phyloP scores from a whole-genome alignment of 2,888 invertebrate genomes.

The Amiota mariae region DNA sequence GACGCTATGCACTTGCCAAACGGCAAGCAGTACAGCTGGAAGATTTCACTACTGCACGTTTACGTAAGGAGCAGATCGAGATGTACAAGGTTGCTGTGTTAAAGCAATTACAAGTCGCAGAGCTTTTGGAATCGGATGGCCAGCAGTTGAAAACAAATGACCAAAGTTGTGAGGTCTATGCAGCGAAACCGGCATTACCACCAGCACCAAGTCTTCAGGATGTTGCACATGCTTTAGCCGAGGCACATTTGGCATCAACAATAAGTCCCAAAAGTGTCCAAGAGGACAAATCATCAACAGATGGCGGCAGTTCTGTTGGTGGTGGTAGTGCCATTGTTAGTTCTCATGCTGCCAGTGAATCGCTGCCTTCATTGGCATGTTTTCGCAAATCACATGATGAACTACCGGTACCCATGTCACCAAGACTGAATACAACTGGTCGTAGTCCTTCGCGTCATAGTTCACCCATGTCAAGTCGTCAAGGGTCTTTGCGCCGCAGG shows the following conservation, averaged over 20 bases:
- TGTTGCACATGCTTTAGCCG: constrained; percentile 71
- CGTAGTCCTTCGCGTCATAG: constrained; percentile 72
- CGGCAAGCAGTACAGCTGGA: constrained; percentile 92
- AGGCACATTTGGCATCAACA: constrained; percentile 63
- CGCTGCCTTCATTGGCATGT: constrained; percentile 45
- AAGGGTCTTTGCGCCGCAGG: constrained; percentile 78
- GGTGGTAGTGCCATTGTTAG: constrained; percentile 39
- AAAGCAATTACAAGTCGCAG: constrained; percentile 82
- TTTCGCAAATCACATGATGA: constrained; percentile 71
- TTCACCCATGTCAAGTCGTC: constrained; percentile 76
- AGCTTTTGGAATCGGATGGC: constrained; percentile 86
- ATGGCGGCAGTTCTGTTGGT: constrained; percentile 52
- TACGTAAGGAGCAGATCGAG: constrained; percentile 92
- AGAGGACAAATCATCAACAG: constrained; percentile 68
- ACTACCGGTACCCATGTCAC: constrained; percentile 70
- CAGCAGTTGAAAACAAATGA: constrained; percentile 74
- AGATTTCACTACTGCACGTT: constrained; percentile 91
- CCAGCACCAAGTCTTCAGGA: constrained; percentile 73
- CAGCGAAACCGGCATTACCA: constrained; percentile 71
- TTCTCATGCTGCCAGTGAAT: constrained; percentile 7
- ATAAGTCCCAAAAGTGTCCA: constrained; percentile 64
- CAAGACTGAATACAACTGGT: constrained; percentile 62
- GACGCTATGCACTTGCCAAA: constrained; percentile 92
- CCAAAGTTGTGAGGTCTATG: constrained; percentile 69
- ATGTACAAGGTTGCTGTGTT: constrained; percentile 86